Conservation (phyloP, 2,888 invertebrate genomes). For the Timema cristinae region DNA sequence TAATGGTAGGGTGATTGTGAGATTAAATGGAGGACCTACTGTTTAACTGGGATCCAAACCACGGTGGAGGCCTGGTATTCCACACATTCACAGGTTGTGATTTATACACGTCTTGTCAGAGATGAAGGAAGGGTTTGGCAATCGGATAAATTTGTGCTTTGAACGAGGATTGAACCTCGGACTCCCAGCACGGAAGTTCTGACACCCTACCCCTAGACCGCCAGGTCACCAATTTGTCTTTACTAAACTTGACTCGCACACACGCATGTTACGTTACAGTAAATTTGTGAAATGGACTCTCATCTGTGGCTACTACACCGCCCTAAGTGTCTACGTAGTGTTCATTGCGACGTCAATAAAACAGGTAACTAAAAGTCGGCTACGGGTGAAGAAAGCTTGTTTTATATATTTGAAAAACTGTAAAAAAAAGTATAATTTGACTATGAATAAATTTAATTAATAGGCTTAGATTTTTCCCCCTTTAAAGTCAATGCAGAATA, state of each 20-base stretch:
- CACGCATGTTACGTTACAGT: constrained; percentile 22
- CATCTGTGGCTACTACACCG: constrained; percentile 30
- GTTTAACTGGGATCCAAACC: no score
- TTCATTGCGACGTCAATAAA: constrained; percentile 29
- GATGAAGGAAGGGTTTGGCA: no score
- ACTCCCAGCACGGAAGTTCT: no score
- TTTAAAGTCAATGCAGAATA: no score
- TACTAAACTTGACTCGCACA: background rate
- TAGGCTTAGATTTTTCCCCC: no score
- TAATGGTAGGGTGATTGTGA: background rate
- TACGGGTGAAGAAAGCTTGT: background rate
- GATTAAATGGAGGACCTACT: background rate
- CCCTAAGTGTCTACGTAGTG: constrained; percentile 31
- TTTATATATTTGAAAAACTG: background rate
- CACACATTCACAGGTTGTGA: no score
- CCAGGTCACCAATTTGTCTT: no score
- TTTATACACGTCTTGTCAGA: no score
- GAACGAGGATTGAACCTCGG: no score
- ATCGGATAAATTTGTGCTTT: no score
- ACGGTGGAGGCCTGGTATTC: no score
- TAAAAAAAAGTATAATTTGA: background rate
- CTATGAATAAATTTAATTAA: no score
- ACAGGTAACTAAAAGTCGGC: constrained; percentile 23
- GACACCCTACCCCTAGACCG: background rate
- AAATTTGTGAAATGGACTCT: constrained; percentile 29